A percentile compares a stretch with the other conserved stretches of the same genome.
These are phyloP conservation scores for Pseudorectes ferrugineus DNA, from an alignment of 2,113 vertebrate genomes.

Conservation along the genomic window DNA sequence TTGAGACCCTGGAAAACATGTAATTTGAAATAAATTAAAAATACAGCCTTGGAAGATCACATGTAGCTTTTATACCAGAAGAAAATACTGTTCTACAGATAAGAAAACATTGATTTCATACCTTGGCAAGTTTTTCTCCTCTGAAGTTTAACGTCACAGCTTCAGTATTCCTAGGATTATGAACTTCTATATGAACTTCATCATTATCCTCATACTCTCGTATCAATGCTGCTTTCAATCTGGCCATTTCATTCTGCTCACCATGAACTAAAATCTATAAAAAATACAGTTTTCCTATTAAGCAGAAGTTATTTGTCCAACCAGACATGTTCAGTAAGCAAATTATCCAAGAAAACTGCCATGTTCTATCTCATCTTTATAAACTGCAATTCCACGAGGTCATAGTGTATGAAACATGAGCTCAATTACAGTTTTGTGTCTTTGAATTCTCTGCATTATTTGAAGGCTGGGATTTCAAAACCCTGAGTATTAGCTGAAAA, in stretches of 20 bases:
- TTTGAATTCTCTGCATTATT: neutral
- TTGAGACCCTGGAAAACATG: neutral
- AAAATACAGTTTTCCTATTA: neutral
- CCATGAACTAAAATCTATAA: conserved; percentile 92
- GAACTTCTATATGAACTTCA: conserved; percentile 95
- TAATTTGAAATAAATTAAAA: neutral
- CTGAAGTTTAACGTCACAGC: conserved; percentile 96
- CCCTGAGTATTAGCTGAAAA: neutral
- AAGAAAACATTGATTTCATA: conserved; percentile 5
- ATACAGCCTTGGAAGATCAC: neutral
- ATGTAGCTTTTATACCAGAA: neutral
- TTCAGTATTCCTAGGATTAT: conserved; percentile 95
- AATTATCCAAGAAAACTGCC: neutral
- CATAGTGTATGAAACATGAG: neutral
- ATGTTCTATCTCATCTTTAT: neutral
- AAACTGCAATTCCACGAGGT: neutral
- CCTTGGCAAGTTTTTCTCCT: conserved; percentile 98
- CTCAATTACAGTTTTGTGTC: neutral
- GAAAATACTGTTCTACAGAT: neutral
- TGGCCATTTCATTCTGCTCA: conserved; percentile 98
- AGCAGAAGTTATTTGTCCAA: neutral
- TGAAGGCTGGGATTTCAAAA: neutral
- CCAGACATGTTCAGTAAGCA: neutral
- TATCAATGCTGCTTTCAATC: conserved; percentile 93
- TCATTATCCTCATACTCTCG: conserved; percentile 97